Percentiles rank a stretch among this genome's conserved stretches.
Evolutionary conservation across 2,113 vertebrate species (phyloP).

Genomic region (Colossoma macropomum): DNA sequence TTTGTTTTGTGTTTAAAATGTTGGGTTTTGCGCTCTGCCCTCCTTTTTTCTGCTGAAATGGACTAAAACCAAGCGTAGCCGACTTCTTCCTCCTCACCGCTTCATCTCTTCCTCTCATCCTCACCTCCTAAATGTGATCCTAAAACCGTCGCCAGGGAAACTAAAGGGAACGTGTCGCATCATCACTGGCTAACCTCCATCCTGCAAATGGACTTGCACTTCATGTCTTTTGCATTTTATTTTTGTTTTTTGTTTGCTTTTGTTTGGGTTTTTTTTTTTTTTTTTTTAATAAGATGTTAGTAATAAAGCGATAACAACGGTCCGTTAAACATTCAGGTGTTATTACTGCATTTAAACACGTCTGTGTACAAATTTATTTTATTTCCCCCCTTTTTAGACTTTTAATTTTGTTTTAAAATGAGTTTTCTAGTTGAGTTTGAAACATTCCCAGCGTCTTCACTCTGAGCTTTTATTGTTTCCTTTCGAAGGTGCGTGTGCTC

Average conservation of each 20-base stretch:
- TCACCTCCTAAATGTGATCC: conserved; percentile 34
- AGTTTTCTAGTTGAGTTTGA: conserved; percentile 50
- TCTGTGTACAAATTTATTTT: conserved; percentile 42
- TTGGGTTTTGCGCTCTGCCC: not conserved
- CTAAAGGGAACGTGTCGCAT: conserved; percentile 51
- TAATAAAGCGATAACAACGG: not conserved
- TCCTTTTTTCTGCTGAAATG: conserved; percentile 26
- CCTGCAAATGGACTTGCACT: conserved; percentile 62
- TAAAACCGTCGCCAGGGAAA: conserved; percentile 16
- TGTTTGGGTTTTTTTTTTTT: conserved; percentile 49
- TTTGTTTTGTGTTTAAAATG: not conserved
- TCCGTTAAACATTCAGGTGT: conserved; percentile 67
- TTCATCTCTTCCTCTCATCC: conserved; percentile 5
- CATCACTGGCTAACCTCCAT: conserved; percentile 60
- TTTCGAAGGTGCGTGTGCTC: conserved; percentile 22
- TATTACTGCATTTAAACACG: conserved; percentile 56
- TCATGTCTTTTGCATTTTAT: conserved; percentile 34
- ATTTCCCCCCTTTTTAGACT: conserved; percentile 53
- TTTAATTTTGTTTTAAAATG: conserved; percentile 52
- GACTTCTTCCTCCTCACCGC: conserved; percentile 3
- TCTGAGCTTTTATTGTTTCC: conserved; percentile 48
- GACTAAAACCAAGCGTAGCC: conserved; percentile 43
- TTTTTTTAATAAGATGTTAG: conserved; percentile 54
- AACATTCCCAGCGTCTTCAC: conserved; percentile 71
- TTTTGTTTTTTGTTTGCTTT: too few species aligned